phyloP scores from a whole-genome alignment of 2,113 vertebrate genomes.

The Caretta caretta region DNA sequence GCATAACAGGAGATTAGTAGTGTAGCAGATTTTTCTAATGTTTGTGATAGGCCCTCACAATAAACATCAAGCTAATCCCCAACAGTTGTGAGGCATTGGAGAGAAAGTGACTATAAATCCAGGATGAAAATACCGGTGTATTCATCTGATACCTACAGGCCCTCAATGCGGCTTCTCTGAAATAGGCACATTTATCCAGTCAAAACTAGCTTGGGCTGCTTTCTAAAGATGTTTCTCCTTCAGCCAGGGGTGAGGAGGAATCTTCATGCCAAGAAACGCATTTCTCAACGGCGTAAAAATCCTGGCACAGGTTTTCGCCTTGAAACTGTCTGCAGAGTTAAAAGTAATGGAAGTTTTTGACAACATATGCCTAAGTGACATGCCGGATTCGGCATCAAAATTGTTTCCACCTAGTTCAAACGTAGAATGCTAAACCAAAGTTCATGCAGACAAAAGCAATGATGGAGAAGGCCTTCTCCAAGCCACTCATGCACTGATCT shows the following conservation, averaged over 20 bases:
- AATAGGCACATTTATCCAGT: neutral
- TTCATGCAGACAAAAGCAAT: neutral
- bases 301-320: neutral
- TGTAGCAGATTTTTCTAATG: neutral
- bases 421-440: neutral
- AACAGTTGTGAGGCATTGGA: neutral
- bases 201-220: no score
- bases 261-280: neutral
- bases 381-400: neutral
- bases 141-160: neutral
- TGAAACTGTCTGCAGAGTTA: neutral
- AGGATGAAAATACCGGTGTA: neutral
- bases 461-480: neutral
- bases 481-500: neutral
- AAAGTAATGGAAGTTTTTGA: accelerated
- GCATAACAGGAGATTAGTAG: neutral
- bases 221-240: neutral
- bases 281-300: neutral
- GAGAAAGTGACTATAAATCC: neutral
- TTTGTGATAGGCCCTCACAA: neutral
- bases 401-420: neutral
- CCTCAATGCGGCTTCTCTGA: neutral
- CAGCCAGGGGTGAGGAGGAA: neutral
- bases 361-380: neutral
- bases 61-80: neutral